Evolutionary conservation across 1,140 invertebrate genomes (phyloP).

Genomic region (Drosophila pruinosa): DNA sequence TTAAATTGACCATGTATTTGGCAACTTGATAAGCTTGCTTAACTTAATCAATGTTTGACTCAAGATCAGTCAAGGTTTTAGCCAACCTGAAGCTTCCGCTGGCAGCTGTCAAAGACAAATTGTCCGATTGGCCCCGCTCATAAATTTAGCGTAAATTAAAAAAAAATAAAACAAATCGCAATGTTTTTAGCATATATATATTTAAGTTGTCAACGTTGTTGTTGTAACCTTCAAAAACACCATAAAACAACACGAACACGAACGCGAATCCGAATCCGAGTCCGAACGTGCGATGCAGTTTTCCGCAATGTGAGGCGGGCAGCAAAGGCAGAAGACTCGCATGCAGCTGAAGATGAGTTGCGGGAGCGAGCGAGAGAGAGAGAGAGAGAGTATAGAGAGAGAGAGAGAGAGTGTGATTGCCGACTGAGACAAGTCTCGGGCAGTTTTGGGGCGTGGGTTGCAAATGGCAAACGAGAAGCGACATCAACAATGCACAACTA

Average conservation of each 20-base stretch:
- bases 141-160: conserved; percentile 31
- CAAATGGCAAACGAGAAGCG: conserved; percentile 41
- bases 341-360: background rate
- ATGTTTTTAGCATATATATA: conserved; percentile 28
- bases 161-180: conserved; percentile 47
- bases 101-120: conserved; percentile 43
- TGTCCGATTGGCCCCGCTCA: conserved; percentile 66
- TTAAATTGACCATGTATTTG: background rate
- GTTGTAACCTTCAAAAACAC: conserved; percentile 68
- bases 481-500: conserved; percentile 3
- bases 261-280: conserved; percentile 58
- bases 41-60: conserved; percentile 2
- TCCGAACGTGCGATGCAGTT: conserved; percentile 71
- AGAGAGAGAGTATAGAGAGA: conserved; percentile 8
- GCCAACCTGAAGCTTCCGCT: conserved; percentile 13
- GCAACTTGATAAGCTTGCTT: background rate
- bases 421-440: conserved; percentile 27
- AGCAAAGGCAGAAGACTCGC: background rate
- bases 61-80: conserved; percentile 1
- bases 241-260: conserved; percentile 43
- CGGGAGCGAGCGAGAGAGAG: background rate
- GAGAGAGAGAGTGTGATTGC: background rate
- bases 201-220: background rate
- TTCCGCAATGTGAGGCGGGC: conserved; percentile 60
- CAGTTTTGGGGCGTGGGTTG: conserved; percentile 45